phyloP scores from a whole-genome alignment of 1,140 invertebrate genomes.

The Vanessa atalanta region DNA sequence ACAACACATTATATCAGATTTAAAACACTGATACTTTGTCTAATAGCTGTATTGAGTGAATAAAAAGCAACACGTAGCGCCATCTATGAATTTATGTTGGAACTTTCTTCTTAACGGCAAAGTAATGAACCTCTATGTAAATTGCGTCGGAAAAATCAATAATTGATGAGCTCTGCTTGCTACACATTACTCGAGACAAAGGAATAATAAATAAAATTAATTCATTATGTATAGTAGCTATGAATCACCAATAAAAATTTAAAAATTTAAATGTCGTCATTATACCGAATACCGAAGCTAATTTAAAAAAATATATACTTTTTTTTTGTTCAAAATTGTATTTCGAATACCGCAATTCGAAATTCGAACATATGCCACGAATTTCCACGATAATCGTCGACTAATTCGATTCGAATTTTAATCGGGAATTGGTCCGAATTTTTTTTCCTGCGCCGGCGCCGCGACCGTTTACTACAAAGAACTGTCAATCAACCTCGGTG shows the following conservation, averaged over 20 bases:
- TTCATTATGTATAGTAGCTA: no score
- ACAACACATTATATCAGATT: no score
- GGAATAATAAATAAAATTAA: not conserved
- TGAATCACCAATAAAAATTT: no score
- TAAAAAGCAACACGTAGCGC: not conserved
- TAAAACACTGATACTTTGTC: not conserved
- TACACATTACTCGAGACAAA: not conserved
- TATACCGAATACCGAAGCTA: slow-evolving; percentile 2
- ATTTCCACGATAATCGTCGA: slow-evolving; percentile 63
- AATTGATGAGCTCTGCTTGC: not conserved
- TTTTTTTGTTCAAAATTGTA: slow-evolving; percentile 14
- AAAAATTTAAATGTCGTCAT: not conserved
- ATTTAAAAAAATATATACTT: not conserved
- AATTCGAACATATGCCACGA: slow-evolving; percentile 69
- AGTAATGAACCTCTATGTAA: not conserved
- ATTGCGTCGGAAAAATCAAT: not conserved
- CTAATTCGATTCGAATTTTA: slow-evolving; percentile 61
- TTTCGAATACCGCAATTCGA: slow-evolving; percentile 42
- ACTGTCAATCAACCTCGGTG: slow-evolving; percentile 70
- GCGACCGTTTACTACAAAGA: slow-evolving; percentile 44
- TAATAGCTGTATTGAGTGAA: not conserved
- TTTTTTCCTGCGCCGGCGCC: slow-evolving; percentile 56
- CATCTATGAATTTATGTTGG: slow-evolving; percentile 6
- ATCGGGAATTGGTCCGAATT: slow-evolving; percentile 48
- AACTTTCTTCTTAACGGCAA: slow-evolving; percentile 5